Conservation (phyloP, 2,888 invertebrate genomes). For the Tolmerus cingulatus region DNA sequence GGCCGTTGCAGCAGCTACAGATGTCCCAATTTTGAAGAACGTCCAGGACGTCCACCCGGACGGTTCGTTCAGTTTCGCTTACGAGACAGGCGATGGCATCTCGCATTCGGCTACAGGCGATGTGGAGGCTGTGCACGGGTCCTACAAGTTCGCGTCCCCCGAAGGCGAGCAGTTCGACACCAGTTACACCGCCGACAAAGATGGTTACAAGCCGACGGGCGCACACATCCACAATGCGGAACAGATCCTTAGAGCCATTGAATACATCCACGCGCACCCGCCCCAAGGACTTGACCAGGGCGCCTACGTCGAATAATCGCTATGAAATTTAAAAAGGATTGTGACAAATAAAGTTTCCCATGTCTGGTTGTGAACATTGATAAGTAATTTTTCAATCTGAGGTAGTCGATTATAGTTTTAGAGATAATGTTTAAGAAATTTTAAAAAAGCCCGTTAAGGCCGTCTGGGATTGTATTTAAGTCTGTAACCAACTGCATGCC, state of each 20-base stretch:
- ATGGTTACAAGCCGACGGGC: slow-evolving; percentile 13
- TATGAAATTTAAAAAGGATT: not conserved
- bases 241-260: not conserved
- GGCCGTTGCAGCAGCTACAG: not conserved
- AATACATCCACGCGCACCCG: slow-evolving; percentile 24
- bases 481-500: too few species aligned
- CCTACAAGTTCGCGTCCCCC: slow-evolving; percentile 20
- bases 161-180: slow-evolving; percentile 18
- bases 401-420: not conserved
- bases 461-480: too few species aligned
- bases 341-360: not conserved
- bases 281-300: not conserved
- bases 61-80: slow-evolving; percentile 2
- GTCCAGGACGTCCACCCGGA: not conserved
- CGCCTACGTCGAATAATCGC: not conserved
- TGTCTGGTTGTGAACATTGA: not conserved
- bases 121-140: not conserved
- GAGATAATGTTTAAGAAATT: too few species aligned
- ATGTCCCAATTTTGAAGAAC: slow-evolving; percentile 20
- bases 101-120: slow-evolving; percentile 2
- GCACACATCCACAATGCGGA: not conserved
- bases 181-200: not conserved
- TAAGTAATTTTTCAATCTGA: not conserved
- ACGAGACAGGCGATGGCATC: slow-evolving; percentile 31
- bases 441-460: too few species aligned